A percentile compares a stretch with the other conserved stretches of the same genome.
Evolutionary conservation across 2,888 invertebrate genomes (phyloP).

Genomic region (Drosophila borborema): DNA sequence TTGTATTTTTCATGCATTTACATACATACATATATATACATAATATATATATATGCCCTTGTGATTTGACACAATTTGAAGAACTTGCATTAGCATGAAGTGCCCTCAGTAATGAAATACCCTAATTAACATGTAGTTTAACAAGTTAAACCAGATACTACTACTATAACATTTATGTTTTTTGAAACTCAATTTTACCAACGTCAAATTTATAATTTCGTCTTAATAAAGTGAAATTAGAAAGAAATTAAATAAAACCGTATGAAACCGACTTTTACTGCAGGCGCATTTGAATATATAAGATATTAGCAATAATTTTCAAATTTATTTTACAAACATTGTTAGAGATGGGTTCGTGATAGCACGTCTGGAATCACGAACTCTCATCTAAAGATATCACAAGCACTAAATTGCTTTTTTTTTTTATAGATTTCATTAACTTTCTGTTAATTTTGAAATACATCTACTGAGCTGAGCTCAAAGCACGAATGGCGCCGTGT

Average conservation of each 20-base stretch:
- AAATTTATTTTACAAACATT: not conserved
- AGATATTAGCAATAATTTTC: not conserved
- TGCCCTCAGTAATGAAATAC: conserved; percentile 2
- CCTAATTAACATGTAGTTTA: conserved; percentile 18
- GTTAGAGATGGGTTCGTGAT: not conserved
- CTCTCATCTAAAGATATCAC: not conserved
- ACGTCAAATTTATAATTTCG: conserved; percentile 60
- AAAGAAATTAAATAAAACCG: conserved; percentile 3
- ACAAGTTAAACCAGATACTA: conserved; percentile 31
- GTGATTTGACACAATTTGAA: conserved; percentile 28
- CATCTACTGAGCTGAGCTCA: not conserved
- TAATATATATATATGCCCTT: conserved; percentile 6
- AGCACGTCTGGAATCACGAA: not conserved
- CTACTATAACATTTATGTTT: conserved; percentile 13
- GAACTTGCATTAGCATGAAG: conserved; percentile 27
- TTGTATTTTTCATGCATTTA: conserved; percentile 52
- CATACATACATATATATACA: conserved; percentile 9
- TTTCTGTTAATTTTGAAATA: not conserved
- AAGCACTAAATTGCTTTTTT: not conserved
- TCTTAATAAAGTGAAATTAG: conserved; percentile 66
- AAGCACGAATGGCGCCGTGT: not conserved
- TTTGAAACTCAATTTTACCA: conserved; percentile 36
- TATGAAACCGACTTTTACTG: not conserved
- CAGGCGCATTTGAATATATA: not conserved
- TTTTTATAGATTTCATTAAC: not conserved